These are phyloP conservation scores for Latrodectus elegans DNA, from an alignment of 2,888 invertebrate genomes.

Conservation along the genomic window DNA sequence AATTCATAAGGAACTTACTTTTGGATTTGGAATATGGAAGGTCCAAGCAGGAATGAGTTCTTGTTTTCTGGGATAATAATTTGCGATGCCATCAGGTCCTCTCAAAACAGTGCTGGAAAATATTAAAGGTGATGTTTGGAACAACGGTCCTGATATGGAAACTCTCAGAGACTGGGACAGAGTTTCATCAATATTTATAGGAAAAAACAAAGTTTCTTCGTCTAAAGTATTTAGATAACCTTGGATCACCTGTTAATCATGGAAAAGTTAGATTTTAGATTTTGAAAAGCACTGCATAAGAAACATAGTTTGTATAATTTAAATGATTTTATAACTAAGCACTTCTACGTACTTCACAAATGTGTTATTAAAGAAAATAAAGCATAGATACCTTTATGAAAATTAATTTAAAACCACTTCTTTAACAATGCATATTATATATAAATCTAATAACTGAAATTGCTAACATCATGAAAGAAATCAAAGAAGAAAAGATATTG, in stretches of 20 bases:
- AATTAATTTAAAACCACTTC: too few species aligned
- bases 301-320: too few species aligned
- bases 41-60: slow-evolving; percentile 45
- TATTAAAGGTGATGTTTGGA: slow-evolving; percentile 1
- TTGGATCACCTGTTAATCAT: slow-evolving; percentile 17
- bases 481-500: too few species aligned
- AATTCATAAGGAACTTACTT: slow-evolving; percentile 12
- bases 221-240: slow-evolving; percentile 21
- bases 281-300: too few species aligned
- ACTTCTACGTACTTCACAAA: too few species aligned
- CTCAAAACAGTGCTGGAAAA: slow-evolving; percentile 14
- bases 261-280: background rate
- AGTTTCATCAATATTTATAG: slow-evolving; percentile 16
- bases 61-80: background rate
- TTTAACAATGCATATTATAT: too few species aligned
- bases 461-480: too few species aligned
- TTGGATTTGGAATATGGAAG: slow-evolving; percentile 21
- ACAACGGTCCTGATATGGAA: slow-evolving; percentile 11
- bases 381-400: too few species aligned
- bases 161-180: slow-evolving; percentile 16
- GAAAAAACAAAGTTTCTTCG: slow-evolving; percentile 13
- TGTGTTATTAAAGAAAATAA: too few species aligned
- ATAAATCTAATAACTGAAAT: too few species aligned
- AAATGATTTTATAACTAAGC: too few species aligned
- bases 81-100: background rate